phyloP scores from a whole-genome alignment of 2,888 invertebrate species.

The Dinocampus coccinellae region DNA sequence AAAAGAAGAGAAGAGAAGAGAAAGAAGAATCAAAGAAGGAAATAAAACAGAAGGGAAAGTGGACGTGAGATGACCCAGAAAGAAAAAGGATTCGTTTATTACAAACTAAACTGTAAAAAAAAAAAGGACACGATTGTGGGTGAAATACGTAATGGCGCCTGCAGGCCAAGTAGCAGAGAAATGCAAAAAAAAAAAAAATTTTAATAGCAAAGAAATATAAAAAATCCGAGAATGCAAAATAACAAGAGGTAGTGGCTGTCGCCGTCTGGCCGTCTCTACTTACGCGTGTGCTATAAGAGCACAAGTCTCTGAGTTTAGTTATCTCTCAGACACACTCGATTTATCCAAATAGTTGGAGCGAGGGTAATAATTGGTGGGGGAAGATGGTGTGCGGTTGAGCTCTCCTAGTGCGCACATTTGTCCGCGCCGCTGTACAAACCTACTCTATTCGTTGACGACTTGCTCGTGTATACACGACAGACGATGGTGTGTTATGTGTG shows the following conservation, averaged over 20 bases:
- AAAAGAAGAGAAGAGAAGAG: conserved; percentile 1
- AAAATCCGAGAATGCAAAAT: not conserved
- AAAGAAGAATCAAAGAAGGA: conserved; percentile 1
- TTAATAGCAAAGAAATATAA: not conserved
- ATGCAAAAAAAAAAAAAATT: not conserved
- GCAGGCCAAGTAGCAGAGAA: not conserved
- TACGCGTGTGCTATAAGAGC: not conserved
- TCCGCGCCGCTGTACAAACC: not conserved
- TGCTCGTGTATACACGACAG: conserved; percentile 44
- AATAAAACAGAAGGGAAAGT: conserved; percentile 17
- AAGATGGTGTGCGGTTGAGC: conserved; percentile 10
- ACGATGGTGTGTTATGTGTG: conserved; percentile 51
- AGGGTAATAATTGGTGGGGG: not conserved
- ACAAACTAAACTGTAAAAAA: too few relatives aligned
- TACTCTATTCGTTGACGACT: conserved; percentile 30
- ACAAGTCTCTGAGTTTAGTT: too few relatives aligned
- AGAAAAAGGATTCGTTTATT: conserved; percentile 35
- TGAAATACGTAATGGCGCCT: not conserved
- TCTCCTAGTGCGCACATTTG: not conserved
- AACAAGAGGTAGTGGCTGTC: not conserved
- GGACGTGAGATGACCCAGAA: conserved; percentile 24
- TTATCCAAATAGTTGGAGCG: not conserved
- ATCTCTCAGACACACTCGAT: not conserved
- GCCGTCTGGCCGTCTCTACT: not conserved
- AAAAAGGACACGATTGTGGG: too few relatives aligned